A percentile compares a stretch with the other conserved stretches of the same genome.
phyloP scores from a whole-genome alignment of 2,797 vertebrate species.

The Coendou prehensilis region DNA sequence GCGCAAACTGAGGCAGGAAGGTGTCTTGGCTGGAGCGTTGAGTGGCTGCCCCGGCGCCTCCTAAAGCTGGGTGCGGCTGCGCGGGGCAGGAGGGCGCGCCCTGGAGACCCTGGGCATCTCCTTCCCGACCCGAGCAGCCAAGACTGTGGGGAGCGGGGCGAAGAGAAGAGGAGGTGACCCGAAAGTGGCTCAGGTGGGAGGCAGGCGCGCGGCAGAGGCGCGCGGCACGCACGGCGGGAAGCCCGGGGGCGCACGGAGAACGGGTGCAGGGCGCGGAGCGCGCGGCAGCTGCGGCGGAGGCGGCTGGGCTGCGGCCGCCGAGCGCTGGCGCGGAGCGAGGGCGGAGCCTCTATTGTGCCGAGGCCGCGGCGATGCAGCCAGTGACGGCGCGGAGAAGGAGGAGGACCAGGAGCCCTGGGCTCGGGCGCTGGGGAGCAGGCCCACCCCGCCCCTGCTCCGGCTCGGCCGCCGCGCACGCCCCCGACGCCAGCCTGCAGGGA shows the following conservation, averaged over 20 bases:
- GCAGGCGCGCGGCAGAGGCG: neutral
- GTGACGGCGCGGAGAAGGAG: slow-evolving; percentile 68
- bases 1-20: neutral
- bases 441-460: slow-evolving; percentile 53
- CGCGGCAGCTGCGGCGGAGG: neutral
- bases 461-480: neutral
- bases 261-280: neutral
- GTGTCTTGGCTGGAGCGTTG: neutral
- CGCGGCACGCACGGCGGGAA: neutral
- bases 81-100: slow-evolving; percentile 6
- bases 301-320: neutral
- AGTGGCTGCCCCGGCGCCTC: neutral
- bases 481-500: neutral
- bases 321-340: slow-evolving; percentile 57
- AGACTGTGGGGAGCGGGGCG: neutral
- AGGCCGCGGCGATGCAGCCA: slow-evolving; percentile 74
- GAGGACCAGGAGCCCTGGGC: neutral
- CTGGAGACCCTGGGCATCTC: slow-evolving; percentile 71
- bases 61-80: slow-evolving; percentile 52
- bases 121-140: neutral
- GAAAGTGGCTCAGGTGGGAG: neutral
- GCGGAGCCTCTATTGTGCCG: slow-evolving; percentile 82
- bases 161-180: neutral
- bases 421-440: neutral
- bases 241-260: neutral